Percentiles rank a stretch among this genome's conserved stretches.
phyloP scores from a whole-genome alignment of 2,888 invertebrate genomes.

The Dorcus hopei region DNA sequence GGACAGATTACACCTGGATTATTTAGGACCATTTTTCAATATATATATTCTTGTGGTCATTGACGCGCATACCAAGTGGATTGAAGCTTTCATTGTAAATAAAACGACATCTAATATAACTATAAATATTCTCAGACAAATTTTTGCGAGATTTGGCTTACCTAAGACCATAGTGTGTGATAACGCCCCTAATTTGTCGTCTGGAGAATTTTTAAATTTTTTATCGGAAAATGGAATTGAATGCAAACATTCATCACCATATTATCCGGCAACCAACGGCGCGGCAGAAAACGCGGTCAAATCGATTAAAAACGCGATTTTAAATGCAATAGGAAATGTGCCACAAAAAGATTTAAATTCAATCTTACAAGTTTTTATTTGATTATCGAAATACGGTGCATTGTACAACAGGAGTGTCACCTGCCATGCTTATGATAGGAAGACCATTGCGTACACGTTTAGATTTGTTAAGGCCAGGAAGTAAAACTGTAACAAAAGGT shows the following conservation, averaged over 20 bases:
- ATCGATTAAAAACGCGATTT: conserved; percentile 18
- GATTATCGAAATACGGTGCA: conserved; percentile 10
- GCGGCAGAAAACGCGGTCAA: conserved; percentile 22
- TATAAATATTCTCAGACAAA: conserved; percentile 16
- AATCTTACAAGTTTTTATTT: conserved; percentile 14
- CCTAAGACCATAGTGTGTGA: conserved; percentile 31
- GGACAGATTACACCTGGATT: conserved; percentile 31
- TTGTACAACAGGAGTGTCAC: conserved; percentile 11
- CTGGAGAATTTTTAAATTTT: conserved; percentile 25
- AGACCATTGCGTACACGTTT: conserved; percentile 9
- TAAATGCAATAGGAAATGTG: neutral
- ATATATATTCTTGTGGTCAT: conserved; percentile 22
- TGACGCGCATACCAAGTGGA: conserved; percentile 28
- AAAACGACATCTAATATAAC: conserved; percentile 18
- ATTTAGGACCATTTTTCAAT: conserved; percentile 24
- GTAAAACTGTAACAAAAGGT: neutral
- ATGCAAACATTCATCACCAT: conserved; percentile 14
- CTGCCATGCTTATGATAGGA: conserved; percentile 12
- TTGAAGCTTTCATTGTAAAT: conserved; percentile 25
- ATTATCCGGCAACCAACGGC: conserved; percentile 21
- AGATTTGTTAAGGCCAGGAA: neutral
- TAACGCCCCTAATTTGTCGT: conserved; percentile 30
- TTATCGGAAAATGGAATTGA: conserved; percentile 14
- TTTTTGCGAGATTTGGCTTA: conserved; percentile 32
- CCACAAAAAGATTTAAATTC: too few species aligned